Evolutionary conservation across 2,797 vertebrate species (phyloP).

Genomic region (Picus viridis): DNA sequence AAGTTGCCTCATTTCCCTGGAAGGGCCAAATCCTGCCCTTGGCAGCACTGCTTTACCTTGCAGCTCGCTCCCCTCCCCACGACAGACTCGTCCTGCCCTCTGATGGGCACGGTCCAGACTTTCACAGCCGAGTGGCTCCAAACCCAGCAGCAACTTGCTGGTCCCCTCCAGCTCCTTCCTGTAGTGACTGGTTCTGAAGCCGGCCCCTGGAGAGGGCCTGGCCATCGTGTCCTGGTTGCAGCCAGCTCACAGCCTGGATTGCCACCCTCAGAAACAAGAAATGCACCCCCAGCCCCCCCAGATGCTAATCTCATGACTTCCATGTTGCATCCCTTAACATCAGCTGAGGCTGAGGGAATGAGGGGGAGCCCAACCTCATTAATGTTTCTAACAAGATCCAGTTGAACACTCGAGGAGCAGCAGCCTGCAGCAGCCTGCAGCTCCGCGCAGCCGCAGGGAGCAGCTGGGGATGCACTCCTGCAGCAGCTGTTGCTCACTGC

Average conservation of each 20-base stretch:
- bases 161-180: not conserved
- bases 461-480: not conserved
- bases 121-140: not conserved
- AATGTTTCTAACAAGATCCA: not conserved
- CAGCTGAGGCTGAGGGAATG: not conserved
- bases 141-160: not conserved
- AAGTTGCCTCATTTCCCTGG: not conserved
- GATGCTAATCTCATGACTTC: not conserved
- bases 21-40: not conserved
- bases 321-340: not conserved
- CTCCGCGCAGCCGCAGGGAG: not conserved
- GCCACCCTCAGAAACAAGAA: not conserved
- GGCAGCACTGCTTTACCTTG: not conserved
- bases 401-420: not conserved
- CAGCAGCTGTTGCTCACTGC: accelerated
- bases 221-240: accelerated
- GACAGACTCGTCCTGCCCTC: not conserved
- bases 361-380: not conserved
- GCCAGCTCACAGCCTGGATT: not conserved
- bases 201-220: not conserved
- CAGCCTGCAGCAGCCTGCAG: not conserved
- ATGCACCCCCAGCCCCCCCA: not conserved
- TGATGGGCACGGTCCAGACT: not conserved
- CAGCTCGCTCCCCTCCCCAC: not conserved
- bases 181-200: not conserved